These are phyloP conservation scores for Ichneumon xanthorius DNA, from an alignment of 2,888 invertebrate species.

Conservation along the genomic window DNA sequence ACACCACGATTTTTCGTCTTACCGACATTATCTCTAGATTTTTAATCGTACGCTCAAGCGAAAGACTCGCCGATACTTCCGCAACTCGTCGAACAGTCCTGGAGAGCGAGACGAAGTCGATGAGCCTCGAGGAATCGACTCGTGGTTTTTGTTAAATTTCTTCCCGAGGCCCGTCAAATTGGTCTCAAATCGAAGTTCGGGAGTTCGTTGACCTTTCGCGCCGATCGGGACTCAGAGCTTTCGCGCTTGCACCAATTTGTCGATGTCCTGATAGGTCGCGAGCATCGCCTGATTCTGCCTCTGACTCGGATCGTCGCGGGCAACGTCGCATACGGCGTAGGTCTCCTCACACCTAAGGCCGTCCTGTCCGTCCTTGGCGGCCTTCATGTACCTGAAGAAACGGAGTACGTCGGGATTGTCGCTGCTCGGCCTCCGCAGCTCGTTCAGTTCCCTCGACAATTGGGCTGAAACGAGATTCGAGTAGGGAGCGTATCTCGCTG, in stretches of 20 bases:
- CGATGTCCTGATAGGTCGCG: constrained; percentile 94
- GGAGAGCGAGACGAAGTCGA: constrained; percentile 49
- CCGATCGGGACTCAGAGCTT: constrained; percentile 84
- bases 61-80: constrained; percentile 22
- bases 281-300: constrained; percentile 92
- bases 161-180: constrained; percentile 49
- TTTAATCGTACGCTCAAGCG: not conserved
- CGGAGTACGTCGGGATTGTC: constrained; percentile 95
- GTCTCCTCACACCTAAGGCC: constrained; percentile 90
- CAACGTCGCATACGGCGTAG: constrained; percentile 88
- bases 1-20: not conserved
- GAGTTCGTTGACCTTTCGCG: constrained; percentile 3
- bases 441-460: constrained; percentile 94
- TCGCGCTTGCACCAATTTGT: constrained; percentile 93
- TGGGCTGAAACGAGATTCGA: constrained; percentile 96
- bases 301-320: constrained; percentile 87
- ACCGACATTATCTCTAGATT: not conserved
- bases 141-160: not conserved
- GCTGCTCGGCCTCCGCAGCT: constrained; percentile 92
- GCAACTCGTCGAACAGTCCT: constrained; percentile 36
- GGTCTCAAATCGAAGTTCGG: constrained; percentile 29
- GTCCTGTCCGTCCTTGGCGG: constrained; percentile 95
- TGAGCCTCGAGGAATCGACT: constrained; percentile 41
- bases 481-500: constrained; percentile 95
- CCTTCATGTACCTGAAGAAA: constrained; percentile 96